These are phyloP conservation scores for Pimpla rufipes DNA, from an alignment of 2,888 invertebrate species.

Conservation along the genomic window DNA sequence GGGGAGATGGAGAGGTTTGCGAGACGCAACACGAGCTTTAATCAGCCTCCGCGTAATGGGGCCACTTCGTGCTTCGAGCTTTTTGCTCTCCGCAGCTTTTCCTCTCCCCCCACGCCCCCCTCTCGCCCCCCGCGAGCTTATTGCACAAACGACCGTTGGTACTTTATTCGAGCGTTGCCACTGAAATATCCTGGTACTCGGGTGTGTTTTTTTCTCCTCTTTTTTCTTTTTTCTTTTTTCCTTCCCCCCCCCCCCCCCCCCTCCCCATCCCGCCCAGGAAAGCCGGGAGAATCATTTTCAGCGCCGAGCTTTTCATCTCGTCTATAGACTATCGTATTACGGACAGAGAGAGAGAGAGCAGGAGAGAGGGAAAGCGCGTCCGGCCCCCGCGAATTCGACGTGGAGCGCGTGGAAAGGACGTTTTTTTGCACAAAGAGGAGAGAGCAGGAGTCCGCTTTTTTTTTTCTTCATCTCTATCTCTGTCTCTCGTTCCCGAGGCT, in stretches of 20 bases:
- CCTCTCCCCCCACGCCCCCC: too few species aligned
- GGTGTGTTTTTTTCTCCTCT: not conserved
- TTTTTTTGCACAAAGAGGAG: not conserved
- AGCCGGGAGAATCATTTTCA: slow-evolving; percentile 30
- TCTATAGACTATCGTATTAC: slow-evolving; percentile 39
- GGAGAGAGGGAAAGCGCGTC: not conserved
- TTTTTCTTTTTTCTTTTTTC: slow-evolving; percentile 7
- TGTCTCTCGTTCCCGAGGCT: too few species aligned
- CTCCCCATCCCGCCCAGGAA: not conserved
- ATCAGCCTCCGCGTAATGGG: slow-evolving; percentile 46
- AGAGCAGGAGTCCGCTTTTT: not conserved
- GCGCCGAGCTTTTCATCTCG: slow-evolving; percentile 35
- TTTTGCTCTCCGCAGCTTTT: not conserved
- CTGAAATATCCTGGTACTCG: slow-evolving; percentile 12
- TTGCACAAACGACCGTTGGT: slow-evolving; percentile 20
- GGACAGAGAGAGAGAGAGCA: not conserved
- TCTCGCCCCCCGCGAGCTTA: slow-evolving; percentile 1
- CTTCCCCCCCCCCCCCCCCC: too few species aligned
- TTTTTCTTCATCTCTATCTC: too few species aligned
- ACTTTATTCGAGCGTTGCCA: slow-evolving; percentile 21
- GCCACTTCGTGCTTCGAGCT: slow-evolving; percentile 25
- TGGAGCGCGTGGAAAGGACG: slow-evolving; percentile 15
- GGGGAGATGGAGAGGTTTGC: not conserved
- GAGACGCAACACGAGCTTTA: slow-evolving; percentile 41
- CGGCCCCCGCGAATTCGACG: slow-evolving; percentile 1